Conservation (phyloP, 2,113 vertebrate genomes). For the Notiomystis cincta region DNA sequence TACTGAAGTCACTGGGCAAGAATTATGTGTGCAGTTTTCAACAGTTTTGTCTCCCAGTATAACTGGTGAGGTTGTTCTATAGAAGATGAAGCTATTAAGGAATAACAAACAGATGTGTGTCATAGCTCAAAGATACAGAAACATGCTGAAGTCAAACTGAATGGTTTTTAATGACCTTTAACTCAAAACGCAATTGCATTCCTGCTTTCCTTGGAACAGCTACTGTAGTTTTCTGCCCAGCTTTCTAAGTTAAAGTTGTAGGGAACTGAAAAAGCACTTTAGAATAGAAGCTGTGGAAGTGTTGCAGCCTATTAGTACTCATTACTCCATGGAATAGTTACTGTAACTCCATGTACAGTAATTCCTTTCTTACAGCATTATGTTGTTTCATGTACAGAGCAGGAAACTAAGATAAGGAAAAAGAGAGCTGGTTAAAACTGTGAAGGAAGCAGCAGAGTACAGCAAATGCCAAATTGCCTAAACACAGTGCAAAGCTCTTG, state of each 20-base stretch:
- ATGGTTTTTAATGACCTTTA: conserved; percentile 1
- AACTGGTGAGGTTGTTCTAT: neutral
- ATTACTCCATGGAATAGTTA: neutral
- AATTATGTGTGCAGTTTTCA: neutral
- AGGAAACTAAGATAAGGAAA: neutral
- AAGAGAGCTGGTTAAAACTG: neutral
- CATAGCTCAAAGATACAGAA: neutral
- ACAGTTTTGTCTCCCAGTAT: neutral
- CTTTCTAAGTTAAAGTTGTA: neutral
- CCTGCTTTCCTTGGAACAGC: neutral
- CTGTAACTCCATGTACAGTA: neutral
- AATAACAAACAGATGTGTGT: neutral
- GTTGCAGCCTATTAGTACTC: neutral
- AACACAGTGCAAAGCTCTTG: neutral
- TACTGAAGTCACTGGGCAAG: neutral
- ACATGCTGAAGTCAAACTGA: neutral
- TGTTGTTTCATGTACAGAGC: neutral
- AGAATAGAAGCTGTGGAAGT: neutral
- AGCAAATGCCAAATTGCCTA: neutral
- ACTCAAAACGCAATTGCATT: neutral
- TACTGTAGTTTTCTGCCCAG: neutral
- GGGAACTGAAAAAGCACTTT: neutral
- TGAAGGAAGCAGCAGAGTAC: neutral
- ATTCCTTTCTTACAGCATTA: neutral
- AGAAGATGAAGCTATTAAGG: neutral